Evolutionary conservation across 2,888 invertebrate species (phyloP).

Genomic region (Ophonus ardosiacus): DNA sequence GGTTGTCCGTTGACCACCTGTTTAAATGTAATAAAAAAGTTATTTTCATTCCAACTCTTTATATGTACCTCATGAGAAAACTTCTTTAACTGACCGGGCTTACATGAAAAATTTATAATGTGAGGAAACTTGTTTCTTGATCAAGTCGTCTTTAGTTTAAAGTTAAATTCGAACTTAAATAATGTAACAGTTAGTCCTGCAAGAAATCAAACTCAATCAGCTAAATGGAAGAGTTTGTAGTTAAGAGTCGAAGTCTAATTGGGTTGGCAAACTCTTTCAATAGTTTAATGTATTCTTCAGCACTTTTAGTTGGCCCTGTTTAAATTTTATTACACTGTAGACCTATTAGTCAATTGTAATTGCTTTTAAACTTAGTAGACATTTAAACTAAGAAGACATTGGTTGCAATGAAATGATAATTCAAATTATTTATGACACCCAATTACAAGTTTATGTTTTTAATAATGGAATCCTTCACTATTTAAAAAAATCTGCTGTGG

Average conservation of each 20-base stretch:
- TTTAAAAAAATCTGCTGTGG: no score
- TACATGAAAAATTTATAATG: not conserved
- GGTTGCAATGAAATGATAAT: not conserved
- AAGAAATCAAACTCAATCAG: slow-evolving; percentile 29
- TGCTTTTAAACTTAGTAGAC: not conserved
- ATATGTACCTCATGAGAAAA: not conserved
- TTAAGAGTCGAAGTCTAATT: not conserved
- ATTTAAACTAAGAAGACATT: not conserved
- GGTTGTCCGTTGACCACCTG: no score
- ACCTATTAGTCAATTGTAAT: slow-evolving; percentile 1
- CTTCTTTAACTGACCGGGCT: not conserved
- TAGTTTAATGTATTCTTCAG: slow-evolving; percentile 31
- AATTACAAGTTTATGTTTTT: no score
- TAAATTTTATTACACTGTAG: not conserved
- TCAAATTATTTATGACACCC: no score
- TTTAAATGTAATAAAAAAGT: not conserved
- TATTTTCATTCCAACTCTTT: not conserved
- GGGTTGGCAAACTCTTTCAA: not conserved
- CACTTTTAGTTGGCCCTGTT: not conserved
- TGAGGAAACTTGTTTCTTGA: not conserved
- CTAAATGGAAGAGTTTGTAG: slow-evolving; percentile 26
- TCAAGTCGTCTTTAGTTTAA: slow-evolving; percentile 7
- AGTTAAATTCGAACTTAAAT: not conserved
- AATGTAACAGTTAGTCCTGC: not conserved
- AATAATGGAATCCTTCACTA: no score